phyloP scores from a whole-genome alignment of 2,113 vertebrate genomes.

The Mesitornis unicolor region DNA sequence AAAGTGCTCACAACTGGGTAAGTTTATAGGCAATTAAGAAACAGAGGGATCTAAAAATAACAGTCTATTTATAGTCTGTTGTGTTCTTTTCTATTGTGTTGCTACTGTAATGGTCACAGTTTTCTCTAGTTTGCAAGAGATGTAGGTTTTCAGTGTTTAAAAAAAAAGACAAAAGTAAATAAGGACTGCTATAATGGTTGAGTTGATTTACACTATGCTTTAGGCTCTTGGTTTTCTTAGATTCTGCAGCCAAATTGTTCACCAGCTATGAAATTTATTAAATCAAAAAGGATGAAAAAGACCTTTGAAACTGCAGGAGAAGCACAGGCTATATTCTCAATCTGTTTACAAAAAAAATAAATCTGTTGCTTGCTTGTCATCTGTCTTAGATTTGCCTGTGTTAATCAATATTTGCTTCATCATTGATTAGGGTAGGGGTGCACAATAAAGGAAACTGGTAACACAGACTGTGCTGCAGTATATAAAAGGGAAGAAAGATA shows the following conservation, averaged over 20 bases:
- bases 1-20: constrained; percentile 31
- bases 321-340: neutral
- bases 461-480: neutral
- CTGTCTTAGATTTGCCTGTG: neutral
- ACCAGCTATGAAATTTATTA: neutral
- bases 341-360: neutral
- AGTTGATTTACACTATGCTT: constrained; percentile 11
- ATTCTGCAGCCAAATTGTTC: constrained; percentile 12
- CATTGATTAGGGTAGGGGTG: neutral
- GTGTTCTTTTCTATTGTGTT: too few relatives aligned
- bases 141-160: neutral
- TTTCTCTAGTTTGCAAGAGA: neutral
- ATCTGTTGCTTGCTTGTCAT: neutral
- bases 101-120: neutral
- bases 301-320: neutral
- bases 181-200: neutral
- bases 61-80: constrained; percentile 6
- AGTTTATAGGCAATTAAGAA: constrained; percentile 46
- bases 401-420: neutral
- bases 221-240: constrained; percentile 8
- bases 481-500: neutral
- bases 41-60: constrained; percentile 50
- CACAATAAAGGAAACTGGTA: neutral
- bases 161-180: neutral
- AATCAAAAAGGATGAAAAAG: neutral